phyloP scores from a whole-genome alignment of 2,113 vertebrate species.

The Arothron firmamentum region DNA sequence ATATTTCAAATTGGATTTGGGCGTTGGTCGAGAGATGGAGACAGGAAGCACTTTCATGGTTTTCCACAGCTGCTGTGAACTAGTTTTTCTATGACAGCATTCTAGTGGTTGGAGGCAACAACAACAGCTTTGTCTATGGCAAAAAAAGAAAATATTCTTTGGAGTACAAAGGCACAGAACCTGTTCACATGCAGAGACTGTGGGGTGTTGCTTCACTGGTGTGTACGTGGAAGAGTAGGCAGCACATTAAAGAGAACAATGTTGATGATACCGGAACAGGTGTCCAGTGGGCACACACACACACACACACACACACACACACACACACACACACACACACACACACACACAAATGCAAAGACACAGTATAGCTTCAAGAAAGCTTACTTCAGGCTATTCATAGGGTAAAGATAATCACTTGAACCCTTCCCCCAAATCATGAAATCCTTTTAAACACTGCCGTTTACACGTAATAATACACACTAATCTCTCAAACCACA shows the following conservation, averaged over 20 bases:
- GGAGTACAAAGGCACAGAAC: slow-evolving; percentile 24
- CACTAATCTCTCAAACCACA: too few species aligned
- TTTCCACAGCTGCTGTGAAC: slow-evolving; percentile 44
- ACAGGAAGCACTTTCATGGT: slow-evolving; percentile 46
- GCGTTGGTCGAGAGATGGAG: slow-evolving; percentile 40
- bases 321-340: not conserved
- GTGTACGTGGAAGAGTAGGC: slow-evolving; percentile 22
- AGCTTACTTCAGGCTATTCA: not conserved
- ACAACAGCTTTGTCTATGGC: slow-evolving; percentile 58
- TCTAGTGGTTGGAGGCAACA: slow-evolving; percentile 59
- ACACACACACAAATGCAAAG: not conserved
- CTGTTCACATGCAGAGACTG: slow-evolving; percentile 7
- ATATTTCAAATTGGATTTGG: slow-evolving; percentile 12
- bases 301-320: not conserved
- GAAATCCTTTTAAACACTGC: slow-evolving; percentile 13
- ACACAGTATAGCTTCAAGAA: slow-evolving; percentile 27
- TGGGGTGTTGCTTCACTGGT: slow-evolving; percentile 36
- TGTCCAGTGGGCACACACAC: slow-evolving; percentile 30
- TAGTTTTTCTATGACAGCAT: slow-evolving; percentile 31
- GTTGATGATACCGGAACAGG: slow-evolving; percentile 46
- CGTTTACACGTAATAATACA: too few species aligned
- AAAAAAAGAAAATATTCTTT: slow-evolving; percentile 47
- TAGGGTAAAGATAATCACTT: not conserved
- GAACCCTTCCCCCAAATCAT: slow-evolving; percentile 1
- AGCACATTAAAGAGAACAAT: slow-evolving; percentile 36